Percentiles rank a stretch among this genome's conserved stretches.
Conservation (phyloP, 2,113 vertebrate species). For the Rhinolophus sinicus region DNA sequence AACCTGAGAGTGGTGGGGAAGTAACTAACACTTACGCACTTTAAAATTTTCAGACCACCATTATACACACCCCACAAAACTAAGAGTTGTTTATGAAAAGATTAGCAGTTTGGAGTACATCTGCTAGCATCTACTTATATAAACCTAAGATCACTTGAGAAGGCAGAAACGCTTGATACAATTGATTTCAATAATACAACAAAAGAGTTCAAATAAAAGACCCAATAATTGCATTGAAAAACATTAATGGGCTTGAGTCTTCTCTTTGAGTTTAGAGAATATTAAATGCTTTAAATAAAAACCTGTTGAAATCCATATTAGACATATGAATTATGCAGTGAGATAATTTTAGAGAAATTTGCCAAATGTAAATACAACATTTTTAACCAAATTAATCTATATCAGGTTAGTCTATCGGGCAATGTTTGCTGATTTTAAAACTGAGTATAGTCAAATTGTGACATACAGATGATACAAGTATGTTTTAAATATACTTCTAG, state of each 20-base stretch:
- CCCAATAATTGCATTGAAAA: not conserved
- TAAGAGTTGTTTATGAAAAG: not conserved
- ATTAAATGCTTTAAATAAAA: conserved; percentile 32
- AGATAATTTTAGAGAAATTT: conserved; percentile 45
- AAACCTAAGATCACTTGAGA: not conserved
- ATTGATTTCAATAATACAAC: not conserved
- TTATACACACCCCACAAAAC: not conserved
- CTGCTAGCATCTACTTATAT: not conserved
- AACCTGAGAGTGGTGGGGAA: not conserved
- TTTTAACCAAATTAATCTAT: not conserved
- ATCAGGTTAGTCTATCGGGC: not conserved
- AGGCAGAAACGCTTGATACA: not conserved
- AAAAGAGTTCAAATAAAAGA: not conserved
- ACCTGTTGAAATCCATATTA: not conserved
- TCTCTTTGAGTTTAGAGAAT: not conserved
- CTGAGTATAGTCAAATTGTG: not conserved
- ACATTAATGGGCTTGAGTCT: not conserved
- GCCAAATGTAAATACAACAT: not conserved
- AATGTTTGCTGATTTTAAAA: not conserved
- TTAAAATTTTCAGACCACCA: not conserved
- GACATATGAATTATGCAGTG: not conserved
- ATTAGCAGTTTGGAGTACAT: not conserved
- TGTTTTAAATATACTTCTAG: not conserved
- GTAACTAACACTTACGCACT: not conserved
- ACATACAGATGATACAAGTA: not conserved